Evolutionary conservation across 2,888 invertebrate species (phyloP), one percentile per base, ranked within the genome.

Genomic region (Aleiodes alternator): DNA sequence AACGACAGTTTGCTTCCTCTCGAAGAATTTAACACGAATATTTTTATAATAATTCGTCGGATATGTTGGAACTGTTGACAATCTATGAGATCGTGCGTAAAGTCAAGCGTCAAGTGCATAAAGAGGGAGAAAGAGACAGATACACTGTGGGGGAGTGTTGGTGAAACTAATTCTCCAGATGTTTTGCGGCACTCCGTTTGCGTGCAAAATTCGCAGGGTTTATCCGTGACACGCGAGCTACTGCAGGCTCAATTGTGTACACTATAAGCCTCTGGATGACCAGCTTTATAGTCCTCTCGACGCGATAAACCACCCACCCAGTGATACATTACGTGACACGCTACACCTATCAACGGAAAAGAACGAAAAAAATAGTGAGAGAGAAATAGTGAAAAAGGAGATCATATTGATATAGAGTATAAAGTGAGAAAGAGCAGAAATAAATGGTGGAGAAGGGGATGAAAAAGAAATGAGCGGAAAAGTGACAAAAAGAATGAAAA

Each of bases 401-500:
- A 5, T 23, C 50, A 38, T 43, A 34, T 29, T 48, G 23, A 68
- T 50, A 14, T 3, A 50, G 16, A 38, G 29, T 57, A 76, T 61
- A 69, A 69, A 34, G n/a, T 23, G 23, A 34, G 34, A 34, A 34
- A 34, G 50, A 23, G 48, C 3, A 70, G 23, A 68, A 72, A 69
- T 51, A 75, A 43, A 69, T 61, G 48, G 50, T n/a, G 69, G 64
- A 66, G 59, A 61, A 73, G 48, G 31, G 43, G 2, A 59, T 50
- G 59, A 71, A 56, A 71, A 71, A 55, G 57, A 55, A 57, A 55
- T 38, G 43, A 50, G 50, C 29, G 43, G 55, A 51, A 71, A 64
- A 51, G 68, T 38, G 34, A 53, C 56, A 61, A 66, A 73, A 61
- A 57, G 72, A 31, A 55, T 61, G 73, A 76, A 53, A 76, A 68